Evolutionary conservation across 2,888 invertebrate species (phyloP).

Genomic region (Clitarchus hookeri): DNA sequence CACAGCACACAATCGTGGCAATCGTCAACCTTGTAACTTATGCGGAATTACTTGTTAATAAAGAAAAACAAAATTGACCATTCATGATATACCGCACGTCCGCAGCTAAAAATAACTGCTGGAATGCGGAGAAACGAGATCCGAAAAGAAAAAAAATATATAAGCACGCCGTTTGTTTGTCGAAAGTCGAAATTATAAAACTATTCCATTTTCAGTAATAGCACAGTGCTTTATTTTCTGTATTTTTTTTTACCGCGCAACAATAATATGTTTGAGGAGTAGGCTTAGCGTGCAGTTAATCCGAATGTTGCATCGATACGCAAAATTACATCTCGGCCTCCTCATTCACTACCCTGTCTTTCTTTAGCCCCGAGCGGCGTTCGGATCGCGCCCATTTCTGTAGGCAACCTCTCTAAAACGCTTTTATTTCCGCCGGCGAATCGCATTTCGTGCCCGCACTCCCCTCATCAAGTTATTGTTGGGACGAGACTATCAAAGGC

Average conservation of each 20-base stretch:
- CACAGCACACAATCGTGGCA: too few relatives aligned
- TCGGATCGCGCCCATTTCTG: neutral
- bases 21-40: too few relatives aligned
- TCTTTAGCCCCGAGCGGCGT: neutral
- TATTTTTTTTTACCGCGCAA: neutral
- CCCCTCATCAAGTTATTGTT: neutral
- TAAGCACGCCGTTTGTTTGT: too few relatives aligned
- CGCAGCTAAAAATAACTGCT: too few relatives aligned
- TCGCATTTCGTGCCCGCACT: slow-evolving; percentile 2
- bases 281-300: neutral
- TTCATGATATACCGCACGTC: too few relatives aligned
- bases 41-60: too few relatives aligned
- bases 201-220: too few relatives aligned
- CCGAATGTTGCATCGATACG: neutral
- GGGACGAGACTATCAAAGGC: slow-evolving; percentile 6
- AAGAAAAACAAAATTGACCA: too few relatives aligned
- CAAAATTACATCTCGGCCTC: neutral
- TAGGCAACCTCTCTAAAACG: slow-evolving; percentile 7
- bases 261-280: neutral
- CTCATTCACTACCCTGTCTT: neutral
- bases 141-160: too few relatives aligned
- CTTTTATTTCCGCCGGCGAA: slow-evolving; percentile 14
- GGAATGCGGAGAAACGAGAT: too few relatives aligned
- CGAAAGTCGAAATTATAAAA: too few relatives aligned
- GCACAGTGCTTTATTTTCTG: too few relatives aligned